Base-by-base conservation (phyloP, 2,888 invertebrate species). In the Drosophila fulvimacula region DNA sequence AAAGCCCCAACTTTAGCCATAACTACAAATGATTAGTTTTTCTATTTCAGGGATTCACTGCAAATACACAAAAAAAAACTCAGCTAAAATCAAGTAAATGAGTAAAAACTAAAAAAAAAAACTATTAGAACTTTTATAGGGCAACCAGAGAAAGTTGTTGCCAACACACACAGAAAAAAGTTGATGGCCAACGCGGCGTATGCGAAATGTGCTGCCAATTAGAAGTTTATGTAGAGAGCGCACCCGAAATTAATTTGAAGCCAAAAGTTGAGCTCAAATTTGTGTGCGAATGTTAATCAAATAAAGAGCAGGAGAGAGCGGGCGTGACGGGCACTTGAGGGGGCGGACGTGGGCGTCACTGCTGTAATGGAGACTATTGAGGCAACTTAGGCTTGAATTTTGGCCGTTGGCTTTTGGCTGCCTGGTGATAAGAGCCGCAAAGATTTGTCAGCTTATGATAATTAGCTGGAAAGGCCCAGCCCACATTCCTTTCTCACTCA, bases 71-170 rank as follows among this genome's bases (percentile, higher is more conserved):
- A 6, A 38, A 49, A n/a, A 39, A 30, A 30, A 10, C 13, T 48
- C 67, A 58, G 69, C 68, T 52, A 69, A 88, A 82, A 64, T 69
- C 73, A 79, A 69, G 80, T 59, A 74, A 88, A 70, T 74, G 81
- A 75, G 65, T 78, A 61, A 81, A 83, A 83, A 83, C 75, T 86
- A 88, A 81, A 88, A 27, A 83, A 46, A 46, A 46, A 86, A 88
- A 81, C 88, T 83, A 86, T 86, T 86, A 86, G 68, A 83, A 83
- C 87, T 88, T 86, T 81, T 73, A 71, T 71, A 71, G 77, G 52
- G 24, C 72, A 69, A 24, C 24, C 52, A 51, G 34, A 19, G 42
- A 48, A 77, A 73, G 24, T 51, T 63, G 65, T 61, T 70, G 66
- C 38, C 49, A 70, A 56, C 66, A 27, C 9, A 27, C n/a, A 39